These are phyloP conservation scores for Gallinago undulata DNA, from an alignment of 2,113 vertebrate genomes.

Conservation along the genomic window DNA sequence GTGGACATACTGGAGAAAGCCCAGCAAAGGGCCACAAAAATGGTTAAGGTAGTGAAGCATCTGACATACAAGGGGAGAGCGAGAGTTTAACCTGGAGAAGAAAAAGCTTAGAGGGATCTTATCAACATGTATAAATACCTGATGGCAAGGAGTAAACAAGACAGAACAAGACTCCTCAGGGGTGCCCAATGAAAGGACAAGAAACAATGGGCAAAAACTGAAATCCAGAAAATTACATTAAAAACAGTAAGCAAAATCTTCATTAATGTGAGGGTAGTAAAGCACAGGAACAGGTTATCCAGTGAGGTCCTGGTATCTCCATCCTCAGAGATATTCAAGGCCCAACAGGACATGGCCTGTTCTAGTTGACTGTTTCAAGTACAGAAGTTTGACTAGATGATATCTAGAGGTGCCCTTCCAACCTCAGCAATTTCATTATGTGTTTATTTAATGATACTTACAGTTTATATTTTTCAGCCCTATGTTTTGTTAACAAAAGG, in stretches of 20 bases:
- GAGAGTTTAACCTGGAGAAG: background rate
- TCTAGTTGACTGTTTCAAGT: background rate
- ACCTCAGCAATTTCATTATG: background rate
- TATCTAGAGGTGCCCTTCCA: background rate
- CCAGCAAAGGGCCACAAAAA: background rate
- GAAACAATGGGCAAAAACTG: background rate
- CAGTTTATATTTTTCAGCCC: background rate
- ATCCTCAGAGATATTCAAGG: background rate
- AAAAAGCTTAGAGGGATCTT: background rate
- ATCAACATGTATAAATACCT: background rate
- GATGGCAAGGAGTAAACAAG: background rate
- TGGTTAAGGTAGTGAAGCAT: background rate
- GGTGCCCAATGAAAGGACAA: background rate
- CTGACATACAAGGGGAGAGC: background rate
- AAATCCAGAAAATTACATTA: background rate
- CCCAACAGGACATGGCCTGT: background rate
- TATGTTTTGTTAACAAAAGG: background rate
- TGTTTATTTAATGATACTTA: background rate
- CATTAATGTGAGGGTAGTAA: background rate
- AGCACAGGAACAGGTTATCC: background rate
- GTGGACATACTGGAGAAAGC: background rate
- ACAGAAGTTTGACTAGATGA: background rate
- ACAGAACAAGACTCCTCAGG: background rate
- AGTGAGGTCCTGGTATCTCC: background rate
- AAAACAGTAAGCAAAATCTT: background rate